Conservation (phyloP, 2,797 vertebrate genomes). For the Malurus splendens region DNA sequence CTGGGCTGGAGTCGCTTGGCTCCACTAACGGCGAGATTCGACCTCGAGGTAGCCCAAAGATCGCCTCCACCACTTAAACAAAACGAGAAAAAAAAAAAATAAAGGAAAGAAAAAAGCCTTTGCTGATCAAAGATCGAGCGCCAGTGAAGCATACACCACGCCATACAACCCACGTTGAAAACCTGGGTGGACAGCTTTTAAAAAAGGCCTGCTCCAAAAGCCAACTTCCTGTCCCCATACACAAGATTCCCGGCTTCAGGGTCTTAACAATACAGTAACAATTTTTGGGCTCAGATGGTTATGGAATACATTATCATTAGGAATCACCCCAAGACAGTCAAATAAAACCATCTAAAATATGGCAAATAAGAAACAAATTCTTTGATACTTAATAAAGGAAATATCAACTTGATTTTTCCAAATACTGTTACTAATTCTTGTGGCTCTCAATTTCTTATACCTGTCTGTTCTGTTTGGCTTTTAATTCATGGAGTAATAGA, state of each 20-base stretch:
- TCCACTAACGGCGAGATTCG: background rate
- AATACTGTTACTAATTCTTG: background rate
- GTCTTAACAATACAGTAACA: background rate
- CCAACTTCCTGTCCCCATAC: background rate
- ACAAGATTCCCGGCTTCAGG: background rate
- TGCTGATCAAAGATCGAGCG: background rate
- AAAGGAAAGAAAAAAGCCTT: background rate
- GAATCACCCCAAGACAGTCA: background rate
- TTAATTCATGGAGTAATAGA: background rate
- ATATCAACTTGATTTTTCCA: background rate
- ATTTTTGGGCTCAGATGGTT: background rate
- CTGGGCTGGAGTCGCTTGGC: background rate
- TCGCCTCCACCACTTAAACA: background rate
- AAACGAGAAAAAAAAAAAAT: no score
- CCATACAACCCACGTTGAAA: fast-evolving
- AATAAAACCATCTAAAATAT: background rate
- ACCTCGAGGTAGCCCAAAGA: background rate
- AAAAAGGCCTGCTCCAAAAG: fast-evolving
- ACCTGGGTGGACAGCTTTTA: background rate
- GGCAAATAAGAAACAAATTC: background rate
- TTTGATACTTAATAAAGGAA: background rate
- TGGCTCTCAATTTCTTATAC: background rate
- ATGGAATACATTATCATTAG: background rate
- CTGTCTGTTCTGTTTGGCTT: background rate
- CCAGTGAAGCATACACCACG: background rate